Percentiles rank a stretch among this genome's conserved stretches.
phyloP scores from a whole-genome alignment of 2,888 invertebrate genomes.

The Eupeodes luniger region DNA sequence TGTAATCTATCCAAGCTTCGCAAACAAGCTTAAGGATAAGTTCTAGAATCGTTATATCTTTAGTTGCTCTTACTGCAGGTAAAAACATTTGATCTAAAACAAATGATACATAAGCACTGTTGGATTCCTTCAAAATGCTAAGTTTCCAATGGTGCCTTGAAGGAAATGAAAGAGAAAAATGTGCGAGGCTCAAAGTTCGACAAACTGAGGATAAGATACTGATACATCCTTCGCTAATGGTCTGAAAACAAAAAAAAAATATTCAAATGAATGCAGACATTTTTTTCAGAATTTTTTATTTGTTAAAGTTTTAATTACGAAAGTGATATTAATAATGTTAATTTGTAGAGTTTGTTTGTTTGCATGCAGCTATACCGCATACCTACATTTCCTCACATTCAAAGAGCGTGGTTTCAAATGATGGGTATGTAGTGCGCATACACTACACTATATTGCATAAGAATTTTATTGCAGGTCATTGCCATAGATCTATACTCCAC shows the following conservation, averaged over 20 bases:
- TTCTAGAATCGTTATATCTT: conserved; percentile 89
- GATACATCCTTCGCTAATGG: conserved; percentile 89
- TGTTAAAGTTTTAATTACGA: too few relatives aligned
- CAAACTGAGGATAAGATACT: conserved; percentile 90
- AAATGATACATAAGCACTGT: conserved; percentile 88
- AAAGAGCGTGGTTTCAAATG: too few relatives aligned
- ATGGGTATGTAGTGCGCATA: too few relatives aligned
- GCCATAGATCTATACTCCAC: too few relatives aligned
- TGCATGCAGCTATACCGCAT: too few relatives aligned
- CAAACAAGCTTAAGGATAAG: conserved; percentile 92
- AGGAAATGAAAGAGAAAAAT: conserved; percentile 93
- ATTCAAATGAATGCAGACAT: too few relatives aligned
- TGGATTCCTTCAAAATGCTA: conserved; percentile 81
- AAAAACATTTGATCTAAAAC: conserved; percentile 90
- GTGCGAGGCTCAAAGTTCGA: conserved; percentile 90
- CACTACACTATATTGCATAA: too few relatives aligned
- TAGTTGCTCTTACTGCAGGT: conserved; percentile 91
- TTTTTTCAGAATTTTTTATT: too few relatives aligned
- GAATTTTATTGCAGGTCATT: too few relatives aligned
- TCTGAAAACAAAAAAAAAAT: conserved; percentile 85
- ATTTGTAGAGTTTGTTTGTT: too few relatives aligned
- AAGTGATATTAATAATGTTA: too few relatives aligned
- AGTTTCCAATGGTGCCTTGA: conserved; percentile 88
- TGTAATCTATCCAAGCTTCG: conserved; percentile 94
- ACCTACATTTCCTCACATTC: too few relatives aligned